Conservation (phyloP, 1,140 invertebrate species). For the Anadara kagoshimensis region DNA sequence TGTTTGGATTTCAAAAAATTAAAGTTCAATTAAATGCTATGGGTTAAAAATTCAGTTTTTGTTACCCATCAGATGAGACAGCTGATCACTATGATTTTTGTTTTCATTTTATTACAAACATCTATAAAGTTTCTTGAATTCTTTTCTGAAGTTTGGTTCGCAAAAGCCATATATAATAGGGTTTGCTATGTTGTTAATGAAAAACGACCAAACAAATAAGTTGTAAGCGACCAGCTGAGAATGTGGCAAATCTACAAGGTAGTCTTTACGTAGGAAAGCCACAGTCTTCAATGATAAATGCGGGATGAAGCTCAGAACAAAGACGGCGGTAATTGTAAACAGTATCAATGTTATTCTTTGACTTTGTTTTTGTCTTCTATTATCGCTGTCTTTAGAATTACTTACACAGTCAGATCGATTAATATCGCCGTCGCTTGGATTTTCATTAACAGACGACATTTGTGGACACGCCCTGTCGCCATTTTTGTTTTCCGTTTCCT, state of each 20-base stretch:
- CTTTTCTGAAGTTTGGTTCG: constrained; percentile 21
- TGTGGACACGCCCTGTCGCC: too few species aligned
- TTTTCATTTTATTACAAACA: too few species aligned
- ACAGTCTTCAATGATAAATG: constrained; percentile 11
- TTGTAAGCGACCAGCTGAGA: constrained; percentile 9
- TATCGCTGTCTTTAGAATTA: neutral
- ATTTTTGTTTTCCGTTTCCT: neutral
- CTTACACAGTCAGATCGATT: too few species aligned
- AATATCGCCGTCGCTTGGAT: too few species aligned
- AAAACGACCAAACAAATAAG: constrained; percentile 30
- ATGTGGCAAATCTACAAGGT: constrained; percentile 6
- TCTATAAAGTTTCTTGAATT: constrained; percentile 10
- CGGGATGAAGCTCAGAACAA: constrained; percentile 18
- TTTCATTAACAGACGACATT: too few species aligned
- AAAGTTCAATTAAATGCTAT: too few species aligned
- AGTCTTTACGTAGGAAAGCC: constrained; percentile 1
- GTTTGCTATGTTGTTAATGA: constrained; percentile 23
- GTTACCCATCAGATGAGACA: too few species aligned
- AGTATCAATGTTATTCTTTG: constrained; percentile 18
- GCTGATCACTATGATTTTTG: too few species aligned
- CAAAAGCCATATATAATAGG: constrained; percentile 28
- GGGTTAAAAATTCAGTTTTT: too few species aligned
- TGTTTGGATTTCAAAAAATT: too few species aligned
- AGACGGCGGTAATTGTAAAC: constrained; percentile 16
- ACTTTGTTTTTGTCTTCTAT: neutral